Evolutionary conservation across 2,797 vertebrate species (phyloP).

Genomic region (Acanthurus leucopareius): DNA sequence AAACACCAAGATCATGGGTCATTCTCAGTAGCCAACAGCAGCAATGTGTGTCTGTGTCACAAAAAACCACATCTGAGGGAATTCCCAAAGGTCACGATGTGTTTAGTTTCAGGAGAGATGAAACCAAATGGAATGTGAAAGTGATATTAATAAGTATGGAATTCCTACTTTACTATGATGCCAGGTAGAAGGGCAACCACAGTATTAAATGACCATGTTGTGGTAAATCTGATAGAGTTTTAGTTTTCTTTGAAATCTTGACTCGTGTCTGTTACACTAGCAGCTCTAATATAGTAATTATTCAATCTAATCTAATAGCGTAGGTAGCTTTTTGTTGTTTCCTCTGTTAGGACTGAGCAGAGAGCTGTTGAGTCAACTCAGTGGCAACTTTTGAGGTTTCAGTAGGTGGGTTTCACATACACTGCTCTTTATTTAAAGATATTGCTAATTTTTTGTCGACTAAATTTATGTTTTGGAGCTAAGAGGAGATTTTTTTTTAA

Average conservation of each 20-base stretch:
- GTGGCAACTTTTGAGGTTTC: not conserved
- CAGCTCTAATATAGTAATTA: not conserved
- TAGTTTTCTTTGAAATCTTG: not conserved
- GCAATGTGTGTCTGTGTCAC: not conserved
- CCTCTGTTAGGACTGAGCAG: not conserved
- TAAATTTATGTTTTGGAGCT: not conserved
- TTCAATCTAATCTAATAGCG: not conserved
- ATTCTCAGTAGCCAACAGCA: not conserved
- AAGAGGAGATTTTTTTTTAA: not conserved
- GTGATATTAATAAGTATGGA: not conserved
- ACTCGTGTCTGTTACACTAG: not conserved
- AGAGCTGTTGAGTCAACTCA: not conserved
- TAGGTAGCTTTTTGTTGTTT: not conserved
- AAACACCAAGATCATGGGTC: not conserved
- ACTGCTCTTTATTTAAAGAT: not conserved
- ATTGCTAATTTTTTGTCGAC: not conserved
- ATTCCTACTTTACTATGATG: no score
- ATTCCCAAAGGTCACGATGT: constrained; percentile 34
- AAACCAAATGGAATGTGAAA: constrained; percentile 4
- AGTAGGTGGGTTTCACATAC: not conserved
- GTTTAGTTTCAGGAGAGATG: constrained; percentile 13
- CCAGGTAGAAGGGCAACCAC: not conserved
- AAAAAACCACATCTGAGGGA: constrained; percentile 48
- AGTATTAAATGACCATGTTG: no score
- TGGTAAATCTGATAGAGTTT: not conserved